phyloP scores from a whole-genome alignment of 2,797 vertebrate genomes.

The Monodelphis domestica region DNA sequence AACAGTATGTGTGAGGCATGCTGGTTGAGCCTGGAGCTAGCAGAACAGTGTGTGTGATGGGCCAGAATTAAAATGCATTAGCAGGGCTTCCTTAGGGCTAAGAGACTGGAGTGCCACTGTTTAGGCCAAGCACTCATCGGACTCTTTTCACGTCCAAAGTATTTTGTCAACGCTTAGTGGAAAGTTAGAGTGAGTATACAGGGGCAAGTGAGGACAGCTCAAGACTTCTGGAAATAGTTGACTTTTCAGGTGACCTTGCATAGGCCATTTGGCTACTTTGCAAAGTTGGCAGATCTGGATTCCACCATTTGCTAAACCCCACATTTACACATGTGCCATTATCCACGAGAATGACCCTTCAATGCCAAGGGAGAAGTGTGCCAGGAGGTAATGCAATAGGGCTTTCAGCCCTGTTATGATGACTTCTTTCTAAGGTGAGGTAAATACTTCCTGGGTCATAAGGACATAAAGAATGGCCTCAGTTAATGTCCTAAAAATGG shows the following conservation, averaged over 20 bases:
- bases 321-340: background rate
- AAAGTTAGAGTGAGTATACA: background rate
- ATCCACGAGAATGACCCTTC: background rate
- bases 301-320: background rate
- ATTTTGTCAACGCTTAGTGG: background rate
- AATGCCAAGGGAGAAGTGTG: background rate
- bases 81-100: constrained; percentile 1
- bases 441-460: background rate
- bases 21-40: background rate
- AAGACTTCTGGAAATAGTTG: background rate
- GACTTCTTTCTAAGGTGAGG: background rate
- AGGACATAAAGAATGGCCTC: too few species aligned
- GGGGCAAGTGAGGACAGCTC: background rate
- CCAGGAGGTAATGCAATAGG: background rate
- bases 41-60: background rate
- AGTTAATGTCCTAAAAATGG: too few species aligned
- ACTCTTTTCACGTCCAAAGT: background rate
- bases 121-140: background rate
- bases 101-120: background rate
- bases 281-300: background rate
- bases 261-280: background rate
- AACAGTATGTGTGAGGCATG: background rate
- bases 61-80: background rate
- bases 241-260: background rate
- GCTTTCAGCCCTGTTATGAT: background rate